Base-by-base conservation (phyloP, 2,113 vertebrate species). In the Dicentrarchus labrax region DNA sequence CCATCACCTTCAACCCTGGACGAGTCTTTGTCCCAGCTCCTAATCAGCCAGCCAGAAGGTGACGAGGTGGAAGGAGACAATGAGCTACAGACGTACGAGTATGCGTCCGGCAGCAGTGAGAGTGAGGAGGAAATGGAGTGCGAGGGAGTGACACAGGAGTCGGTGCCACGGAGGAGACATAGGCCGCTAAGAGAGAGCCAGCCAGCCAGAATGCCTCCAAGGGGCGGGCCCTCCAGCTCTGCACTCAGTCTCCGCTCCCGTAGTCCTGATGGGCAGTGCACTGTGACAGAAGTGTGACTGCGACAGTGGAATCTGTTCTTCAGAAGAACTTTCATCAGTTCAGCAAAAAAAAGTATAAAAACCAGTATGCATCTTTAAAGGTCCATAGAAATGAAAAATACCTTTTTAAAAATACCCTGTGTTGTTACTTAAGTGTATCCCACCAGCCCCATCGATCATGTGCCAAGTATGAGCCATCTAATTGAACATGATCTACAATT, bases 191-290 rank as follows among this genome's bases (percentile, higher is more conserved):
- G 91, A 85, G 92, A 94, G 79, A 96, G 82, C 86, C 96, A 95
- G 92, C 81, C 94, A 41, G 91, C 94, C 80, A 64, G 97, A 95
- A 57, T 95, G 71, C 91, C 93, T 85, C 94, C 95, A 53, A 93
- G 95, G 45, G 95, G 92, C 0, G 95, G 94, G 74, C 89, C 93
- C 15, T 84, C 92, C 56, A 91, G 79, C 77, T 72, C 88, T 1
- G 57, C 80, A 1, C 62, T 76, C 24, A 84, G 66, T 2, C 93
- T 96, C 54, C 96, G 97, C 75, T 97, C 97, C 50, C 96, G 96
- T 70, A 96, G 97, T 92, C 97, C 98, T 11, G 98, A 99, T 80
- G 98, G 98, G 94, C 97, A 99, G 95, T 99, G 97, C 93, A 97
- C 97, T 43, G 94, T 98, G 89, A 98, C 97, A 74, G 97, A 99